phyloP scores from a whole-genome alignment of 2,797 vertebrate species.

The Nannoperca australis region DNA sequence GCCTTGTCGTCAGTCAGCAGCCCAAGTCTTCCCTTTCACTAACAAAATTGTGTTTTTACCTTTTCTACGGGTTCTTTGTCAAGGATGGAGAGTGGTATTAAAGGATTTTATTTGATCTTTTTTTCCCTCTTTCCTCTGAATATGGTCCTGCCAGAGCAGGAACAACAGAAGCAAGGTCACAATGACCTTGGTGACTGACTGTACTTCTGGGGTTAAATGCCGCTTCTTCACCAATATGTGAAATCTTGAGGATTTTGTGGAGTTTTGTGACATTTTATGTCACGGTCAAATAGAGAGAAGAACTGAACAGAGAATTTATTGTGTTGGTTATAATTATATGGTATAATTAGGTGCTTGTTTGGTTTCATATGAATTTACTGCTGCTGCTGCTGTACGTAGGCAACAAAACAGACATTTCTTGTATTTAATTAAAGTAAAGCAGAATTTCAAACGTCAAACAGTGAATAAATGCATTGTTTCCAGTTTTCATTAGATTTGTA shows the following conservation, averaged over 20 bases:
- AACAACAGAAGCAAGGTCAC: conserved; percentile 48
- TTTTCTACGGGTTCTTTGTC: conserved; percentile 27
- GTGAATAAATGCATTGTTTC: neutral
- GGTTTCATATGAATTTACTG: conserved; percentile 44
- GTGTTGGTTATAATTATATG: conserved; percentile 51
- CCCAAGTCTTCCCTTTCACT: conserved; percentile 47
- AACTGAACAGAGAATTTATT: conserved; percentile 55
- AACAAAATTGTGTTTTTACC: conserved; percentile 40
- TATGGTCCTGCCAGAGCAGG: conserved; percentile 6
- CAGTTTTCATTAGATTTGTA: neutral
- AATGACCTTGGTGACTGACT: conserved; percentile 38
- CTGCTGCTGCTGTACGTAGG: conserved; percentile 1
- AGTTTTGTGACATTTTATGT: conserved; percentile 53
- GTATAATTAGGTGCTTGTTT: conserved; percentile 59
- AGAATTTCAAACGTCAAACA: conserved; percentile 1
- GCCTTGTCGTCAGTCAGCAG: conserved; percentile 42
- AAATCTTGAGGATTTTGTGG: conserved; percentile 41
- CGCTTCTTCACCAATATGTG: conserved; percentile 26
- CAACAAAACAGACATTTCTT: conserved; percentile 28
- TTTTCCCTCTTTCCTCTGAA: conserved; percentile 9
- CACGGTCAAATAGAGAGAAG: conserved; percentile 54
- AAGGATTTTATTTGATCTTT: neutral
- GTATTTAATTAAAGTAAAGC: conserved; percentile 4
- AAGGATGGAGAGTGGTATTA: conserved; percentile 27
- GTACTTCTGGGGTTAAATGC: conserved; percentile 39